These are phyloP conservation scores for Megaleporinus macrocephalus DNA, from an alignment of 2,113 vertebrate genomes.

Conservation along the genomic window DNA sequence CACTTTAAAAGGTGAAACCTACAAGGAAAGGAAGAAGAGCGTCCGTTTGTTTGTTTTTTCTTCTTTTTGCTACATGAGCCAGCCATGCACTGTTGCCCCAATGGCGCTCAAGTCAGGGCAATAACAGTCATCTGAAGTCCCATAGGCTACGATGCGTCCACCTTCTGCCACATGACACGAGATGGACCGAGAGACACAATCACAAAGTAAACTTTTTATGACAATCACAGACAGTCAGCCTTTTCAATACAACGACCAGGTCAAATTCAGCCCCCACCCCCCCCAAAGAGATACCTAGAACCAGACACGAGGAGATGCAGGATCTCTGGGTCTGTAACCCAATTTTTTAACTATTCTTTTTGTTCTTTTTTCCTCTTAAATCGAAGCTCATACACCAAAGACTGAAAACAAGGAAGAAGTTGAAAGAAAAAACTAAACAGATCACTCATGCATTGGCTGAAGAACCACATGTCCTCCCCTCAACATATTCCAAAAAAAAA, in stretches of 20 bases:
- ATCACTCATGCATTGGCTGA: conserved; percentile 64
- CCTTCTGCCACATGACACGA: background rate
- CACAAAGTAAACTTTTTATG: conserved; percentile 34
- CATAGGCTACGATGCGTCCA: conserved; percentile 1
- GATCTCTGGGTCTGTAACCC: conserved; percentile 9
- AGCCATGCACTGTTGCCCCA: conserved; percentile 72
- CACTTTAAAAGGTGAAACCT: background rate
- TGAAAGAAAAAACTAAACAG: conserved; percentile 43
- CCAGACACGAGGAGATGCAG: conserved; percentile 14
- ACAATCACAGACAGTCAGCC: conserved; percentile 24
- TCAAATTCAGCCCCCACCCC: background rate
- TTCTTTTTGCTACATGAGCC: conserved; percentile 74
- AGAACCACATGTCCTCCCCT: conserved; percentile 29
- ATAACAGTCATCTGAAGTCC: conserved; percentile 59
- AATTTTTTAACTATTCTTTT: conserved; percentile 14
- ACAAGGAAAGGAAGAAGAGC: conserved; percentile 2
- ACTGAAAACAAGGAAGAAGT: conserved; percentile 54
- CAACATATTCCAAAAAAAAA: no score
- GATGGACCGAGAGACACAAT: conserved; percentile 27
- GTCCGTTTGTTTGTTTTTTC: background rate
- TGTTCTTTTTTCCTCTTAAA: conserved; percentile 30
- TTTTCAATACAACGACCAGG: conserved; percentile 35
- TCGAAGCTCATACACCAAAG: conserved; percentile 47
- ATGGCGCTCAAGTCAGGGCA: conserved; percentile 48
- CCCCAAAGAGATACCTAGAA: conserved; percentile 6